Evolutionary conservation across 2,113 vertebrate genomes (phyloP).

Genomic region (Todiramphus chloris): DNA sequence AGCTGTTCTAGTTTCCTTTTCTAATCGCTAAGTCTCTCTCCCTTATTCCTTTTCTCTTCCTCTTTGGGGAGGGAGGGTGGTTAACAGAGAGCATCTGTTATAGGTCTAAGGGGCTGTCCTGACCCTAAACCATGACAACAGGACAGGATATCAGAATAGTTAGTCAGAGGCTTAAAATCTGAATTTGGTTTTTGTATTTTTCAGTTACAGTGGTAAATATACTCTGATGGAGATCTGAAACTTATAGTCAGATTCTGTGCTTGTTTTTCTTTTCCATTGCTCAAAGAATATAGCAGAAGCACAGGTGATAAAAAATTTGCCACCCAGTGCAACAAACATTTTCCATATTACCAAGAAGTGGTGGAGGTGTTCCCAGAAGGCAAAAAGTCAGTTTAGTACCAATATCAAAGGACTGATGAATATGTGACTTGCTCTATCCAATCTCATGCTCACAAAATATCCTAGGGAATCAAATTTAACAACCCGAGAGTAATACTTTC

Average conservation of each 20-base stretch:
- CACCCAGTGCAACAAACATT: neutral
- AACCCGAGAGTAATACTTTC: neutral
- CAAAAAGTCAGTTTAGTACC: neutral
- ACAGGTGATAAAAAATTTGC: neutral
- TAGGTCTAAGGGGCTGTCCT: no score
- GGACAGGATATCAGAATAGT: neutral
- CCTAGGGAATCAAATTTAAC: neutral
- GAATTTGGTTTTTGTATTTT: neutral
- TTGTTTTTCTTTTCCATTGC: neutral
- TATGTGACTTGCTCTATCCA: neutral
- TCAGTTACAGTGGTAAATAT: neutral
- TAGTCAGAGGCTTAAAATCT: neutral
- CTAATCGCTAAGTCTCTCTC: no score
- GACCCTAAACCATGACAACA: no score
- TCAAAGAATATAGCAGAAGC: neutral
- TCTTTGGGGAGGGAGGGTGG: no score
- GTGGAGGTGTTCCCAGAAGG: neutral
- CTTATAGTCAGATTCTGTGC: neutral
- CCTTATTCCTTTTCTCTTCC: no score
- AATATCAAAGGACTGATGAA: neutral
- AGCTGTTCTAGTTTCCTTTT: no score
- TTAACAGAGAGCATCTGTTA: no score
- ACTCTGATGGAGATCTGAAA: neutral
- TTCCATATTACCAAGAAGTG: neutral
- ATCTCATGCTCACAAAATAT: neutral